Evolutionary conservation across 1,140 invertebrate genomes (phyloP), one percentile per base, ranked within the genome.

Genomic region (Teleogryllus occipitalis): DNA sequence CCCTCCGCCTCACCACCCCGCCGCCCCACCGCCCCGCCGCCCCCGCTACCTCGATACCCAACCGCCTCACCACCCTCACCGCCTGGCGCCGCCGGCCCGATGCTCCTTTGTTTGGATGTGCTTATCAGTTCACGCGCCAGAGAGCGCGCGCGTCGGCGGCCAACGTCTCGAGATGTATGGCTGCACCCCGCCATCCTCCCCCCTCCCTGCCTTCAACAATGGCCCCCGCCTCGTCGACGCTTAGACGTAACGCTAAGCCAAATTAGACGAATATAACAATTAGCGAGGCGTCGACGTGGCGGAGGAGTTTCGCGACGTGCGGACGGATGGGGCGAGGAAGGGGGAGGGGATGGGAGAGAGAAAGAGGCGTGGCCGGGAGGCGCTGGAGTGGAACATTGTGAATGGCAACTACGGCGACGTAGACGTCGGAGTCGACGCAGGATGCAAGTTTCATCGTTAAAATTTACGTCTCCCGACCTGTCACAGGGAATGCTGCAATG

Each of bases 191-290:
- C 18, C 54, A 65, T 2, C 18, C 3, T 3, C 54, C 54, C 54
- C 18, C 54, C 18, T 65, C 54, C 54, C 0, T 65, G 10, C 54
- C 18, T 7, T 65, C 7, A 1, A 65, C 54, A 65, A 65, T 65
- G 18, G 54, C 7, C 2, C 10, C 10, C 10, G 54, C 54, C 54
- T 65, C 10, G 10, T 65, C 54, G 18, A 1, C 54, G 10, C 54
- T 65, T 65, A 65, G 10, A 18, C 10, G 54, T 14, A 65, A 18
- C 54, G 54, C 54, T 65, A 65, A 65, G 54, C 54, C 54, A 65
- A 65, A 65, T 65, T 65, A 65, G 54, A 65, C 54, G 54, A 65
- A 65, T 65, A 65, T 65, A 65, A 65, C 54, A 65, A 65, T 65
- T 65, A 65, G 54, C 54, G 54, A 65, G 54, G 10, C 10, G 54